Conservation (phyloP, 2,888 invertebrate genomes). For the Unio delphinus region DNA sequence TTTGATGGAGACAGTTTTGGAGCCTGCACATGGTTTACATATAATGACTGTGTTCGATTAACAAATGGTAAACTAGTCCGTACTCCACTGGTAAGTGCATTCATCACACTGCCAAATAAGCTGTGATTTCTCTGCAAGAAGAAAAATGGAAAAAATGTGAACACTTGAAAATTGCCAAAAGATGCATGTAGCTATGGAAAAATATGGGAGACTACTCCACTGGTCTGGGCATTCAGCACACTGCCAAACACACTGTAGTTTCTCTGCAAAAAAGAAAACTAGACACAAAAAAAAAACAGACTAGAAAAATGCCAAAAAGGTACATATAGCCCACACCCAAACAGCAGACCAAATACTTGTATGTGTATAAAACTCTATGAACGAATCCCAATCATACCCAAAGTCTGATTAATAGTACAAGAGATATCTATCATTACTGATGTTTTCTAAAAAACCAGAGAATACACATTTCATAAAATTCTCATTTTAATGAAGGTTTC, state of each 20-base stretch:
- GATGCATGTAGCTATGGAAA: neutral
- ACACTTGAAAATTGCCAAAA: neutral
- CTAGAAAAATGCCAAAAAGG: neutral
- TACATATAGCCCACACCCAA: neutral
- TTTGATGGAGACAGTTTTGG: slow-evolving; percentile 60
- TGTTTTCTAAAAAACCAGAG: too few relatives aligned
- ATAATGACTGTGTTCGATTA: slow-evolving; percentile 64
- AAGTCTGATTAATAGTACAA: too few relatives aligned
- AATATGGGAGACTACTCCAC: slow-evolving; percentile 53
- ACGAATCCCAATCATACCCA: too few relatives aligned
- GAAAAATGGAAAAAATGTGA: slow-evolving; percentile 3
- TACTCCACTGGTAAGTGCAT: slow-evolving; percentile 57
- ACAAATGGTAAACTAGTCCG: slow-evolving; percentile 57
- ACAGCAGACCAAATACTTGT: neutral
- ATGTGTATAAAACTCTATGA: slow-evolving; percentile 7
- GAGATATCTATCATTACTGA: too few relatives aligned
- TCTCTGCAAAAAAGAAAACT: slow-evolving; percentile 77
- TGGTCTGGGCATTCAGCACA: slow-evolving; percentile 74
- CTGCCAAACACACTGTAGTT: slow-evolving; percentile 97
- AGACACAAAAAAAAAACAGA: too few relatives aligned
- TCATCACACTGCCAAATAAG: slow-evolving; percentile 88
- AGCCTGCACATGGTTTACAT: slow-evolving; percentile 55
- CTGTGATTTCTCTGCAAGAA: slow-evolving; percentile 90
- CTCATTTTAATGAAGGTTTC: too few relatives aligned
- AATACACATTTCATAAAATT: too few relatives aligned